Percentiles rank a stretch among this genome's conserved stretches.
phyloP scores from a whole-genome alignment of 2,888 invertebrate genomes.

The Salticus scenicus region DNA sequence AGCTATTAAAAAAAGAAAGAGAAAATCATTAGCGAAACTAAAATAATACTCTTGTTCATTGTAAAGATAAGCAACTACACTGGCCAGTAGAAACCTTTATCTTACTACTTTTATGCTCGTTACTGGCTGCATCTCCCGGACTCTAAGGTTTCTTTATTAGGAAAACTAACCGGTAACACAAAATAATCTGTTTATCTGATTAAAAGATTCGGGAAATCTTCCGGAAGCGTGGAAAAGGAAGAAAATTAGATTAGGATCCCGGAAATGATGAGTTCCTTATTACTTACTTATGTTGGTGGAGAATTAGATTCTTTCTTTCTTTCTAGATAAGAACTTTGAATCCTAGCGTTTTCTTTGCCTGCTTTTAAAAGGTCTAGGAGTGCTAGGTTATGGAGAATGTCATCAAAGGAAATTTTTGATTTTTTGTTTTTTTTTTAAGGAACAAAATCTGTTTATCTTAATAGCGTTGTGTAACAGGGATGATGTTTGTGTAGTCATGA shows the following conservation, averaged over 20 bases:
- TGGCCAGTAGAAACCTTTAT: background rate
- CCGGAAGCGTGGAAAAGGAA: background rate
- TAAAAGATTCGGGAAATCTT: background rate
- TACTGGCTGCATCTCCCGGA: background rate
- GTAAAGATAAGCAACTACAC: background rate
- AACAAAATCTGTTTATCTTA: too few relatives aligned
- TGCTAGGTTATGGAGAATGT: too few relatives aligned
- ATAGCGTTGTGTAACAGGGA: too few relatives aligned
- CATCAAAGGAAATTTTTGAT: too few relatives aligned
- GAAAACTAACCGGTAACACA: conserved; percentile 3
- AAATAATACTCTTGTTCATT: background rate
- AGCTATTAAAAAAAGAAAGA: too few relatives aligned
- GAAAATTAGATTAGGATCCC: conserved; percentile 9
- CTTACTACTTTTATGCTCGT: background rate
- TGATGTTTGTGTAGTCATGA: too few relatives aligned
- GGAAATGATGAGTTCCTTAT: conserved; percentile 11
- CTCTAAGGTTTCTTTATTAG: background rate
- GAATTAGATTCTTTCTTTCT: conserved; percentile 5
- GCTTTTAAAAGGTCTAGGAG: too few relatives aligned
- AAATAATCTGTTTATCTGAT: conserved; percentile 17
- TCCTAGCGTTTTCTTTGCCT: too few relatives aligned
- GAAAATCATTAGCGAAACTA: too few relatives aligned
- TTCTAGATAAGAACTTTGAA: too few relatives aligned
- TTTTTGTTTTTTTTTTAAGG: too few relatives aligned
- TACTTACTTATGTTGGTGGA: background rate